A percentile compares a stretch with the other conserved stretches of the same genome.
phyloP scores from a whole-genome alignment of 2,797 vertebrate species.

The Odontamblyopus lacepedii region DNA sequence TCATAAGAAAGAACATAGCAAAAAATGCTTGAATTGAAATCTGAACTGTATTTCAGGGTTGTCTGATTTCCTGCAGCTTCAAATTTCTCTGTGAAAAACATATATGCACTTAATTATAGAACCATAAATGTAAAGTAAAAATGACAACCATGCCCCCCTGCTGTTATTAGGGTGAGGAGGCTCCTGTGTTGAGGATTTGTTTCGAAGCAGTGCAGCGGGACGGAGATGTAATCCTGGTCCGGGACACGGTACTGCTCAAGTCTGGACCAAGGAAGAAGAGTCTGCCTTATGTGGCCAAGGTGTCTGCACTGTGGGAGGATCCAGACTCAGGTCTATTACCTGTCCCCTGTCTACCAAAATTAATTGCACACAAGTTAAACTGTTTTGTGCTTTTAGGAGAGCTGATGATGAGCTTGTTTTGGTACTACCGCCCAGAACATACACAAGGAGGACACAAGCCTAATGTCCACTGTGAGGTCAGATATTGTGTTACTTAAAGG shows the following conservation, averaged over 20 bases:
- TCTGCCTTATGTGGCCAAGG: conserved; percentile 96
- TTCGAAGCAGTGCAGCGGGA: conserved; percentile 93
- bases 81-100: no score
- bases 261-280: conserved; percentile 96
- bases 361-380: not conserved
- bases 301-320: conserved; percentile 97
- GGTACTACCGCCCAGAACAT: conserved; percentile 99
- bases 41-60: not conserved
- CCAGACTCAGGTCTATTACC: conserved; percentile 87
- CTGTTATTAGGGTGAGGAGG: conserved; percentile 85
- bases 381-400: conserved; percentile 80
- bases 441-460: conserved; percentile 94
- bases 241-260: conserved; percentile 94
- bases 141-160: conserved; percentile 5
- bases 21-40: not conserved
- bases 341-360: not conserved
- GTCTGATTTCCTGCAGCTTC: no score
- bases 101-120: not conserved
- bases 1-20: no score
- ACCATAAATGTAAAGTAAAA: not conserved
- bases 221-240: conserved; percentile 90
- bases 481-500: conserved; percentile 28
- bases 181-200: conserved; percentile 89
- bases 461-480: conserved; percentile 94
- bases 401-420: conserved; percentile 99